These are phyloP conservation scores for Ophioninae sp. DNA, from an alignment of 2,888 invertebrate genomes.

Conservation along the genomic window DNA sequence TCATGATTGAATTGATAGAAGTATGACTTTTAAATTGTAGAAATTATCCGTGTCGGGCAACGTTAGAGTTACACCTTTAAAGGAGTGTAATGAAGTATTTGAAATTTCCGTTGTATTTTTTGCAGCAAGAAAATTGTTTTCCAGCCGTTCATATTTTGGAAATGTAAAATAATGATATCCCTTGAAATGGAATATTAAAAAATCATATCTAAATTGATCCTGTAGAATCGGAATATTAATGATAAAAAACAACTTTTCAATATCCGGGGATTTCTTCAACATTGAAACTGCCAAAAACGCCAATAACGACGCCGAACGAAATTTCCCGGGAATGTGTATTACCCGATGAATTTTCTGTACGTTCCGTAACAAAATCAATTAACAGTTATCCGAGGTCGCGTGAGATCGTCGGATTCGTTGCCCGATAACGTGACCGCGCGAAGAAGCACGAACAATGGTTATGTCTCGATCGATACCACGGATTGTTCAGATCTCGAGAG, in stretches of 20 bases:
- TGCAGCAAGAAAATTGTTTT: not conserved
- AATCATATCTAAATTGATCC: not conserved
- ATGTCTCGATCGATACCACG: slow-evolving; percentile 1
- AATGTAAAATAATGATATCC: not conserved
- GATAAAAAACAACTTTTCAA: not conserved
- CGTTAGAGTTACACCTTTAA: not conserved
- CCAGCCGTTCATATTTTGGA: not conserved
- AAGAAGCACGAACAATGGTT: slow-evolving; percentile 4
- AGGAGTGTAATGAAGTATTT: not conserved
- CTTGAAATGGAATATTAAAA: not conserved
- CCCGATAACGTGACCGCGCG: not conserved
- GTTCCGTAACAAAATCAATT: not conserved
- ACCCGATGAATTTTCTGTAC: not conserved
- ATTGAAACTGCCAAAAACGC: not conserved
- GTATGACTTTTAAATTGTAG: not conserved
- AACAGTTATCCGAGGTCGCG: slow-evolving; percentile 28
- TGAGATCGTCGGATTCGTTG: slow-evolving; percentile 39
- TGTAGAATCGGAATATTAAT: not conserved
- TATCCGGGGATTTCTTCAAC: not conserved
- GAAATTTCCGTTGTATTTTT: not conserved
- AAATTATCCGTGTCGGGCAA: not conserved
- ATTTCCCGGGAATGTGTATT: not conserved
- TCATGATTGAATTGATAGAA: not conserved
- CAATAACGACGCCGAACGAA: not conserved
- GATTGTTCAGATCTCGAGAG: not conserved